A percentile compares a stretch with the other conserved stretches of the same genome.
These are phyloP conservation scores for Zonitis immaculata DNA, from an alignment of 2,888 invertebrate genomes.

Conservation along the genomic window DNA sequence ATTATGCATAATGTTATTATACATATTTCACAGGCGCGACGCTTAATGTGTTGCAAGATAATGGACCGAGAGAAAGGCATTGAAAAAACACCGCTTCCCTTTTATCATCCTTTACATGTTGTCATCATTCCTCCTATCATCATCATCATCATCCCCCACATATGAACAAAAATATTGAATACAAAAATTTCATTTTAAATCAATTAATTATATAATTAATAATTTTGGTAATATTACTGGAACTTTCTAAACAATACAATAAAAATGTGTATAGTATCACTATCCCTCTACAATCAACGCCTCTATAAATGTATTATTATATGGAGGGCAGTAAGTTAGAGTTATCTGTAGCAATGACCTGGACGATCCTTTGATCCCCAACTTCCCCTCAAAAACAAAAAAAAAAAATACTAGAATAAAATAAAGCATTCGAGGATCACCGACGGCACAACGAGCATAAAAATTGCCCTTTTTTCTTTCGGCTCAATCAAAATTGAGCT, in stretches of 20 bases:
- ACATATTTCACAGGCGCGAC: slow-evolving; percentile 39
- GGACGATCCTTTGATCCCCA: slow-evolving; percentile 32
- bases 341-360: slow-evolving; percentile 25
- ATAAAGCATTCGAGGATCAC: slow-evolving; percentile 34
- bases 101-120: slow-evolving; percentile 14
- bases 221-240: too few species aligned
- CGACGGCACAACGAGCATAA: slow-evolving; percentile 40
- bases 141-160: slow-evolving; percentile 3
- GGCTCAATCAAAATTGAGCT: slow-evolving; percentile 40
- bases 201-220: too few species aligned
- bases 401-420: slow-evolving; percentile 32
- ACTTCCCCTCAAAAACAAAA: too few species aligned
- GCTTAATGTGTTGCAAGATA: slow-evolving; percentile 22
- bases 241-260: too few species aligned
- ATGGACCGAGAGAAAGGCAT: slow-evolving; percentile 20
- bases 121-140: slow-evolving; percentile 3
- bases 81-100: slow-evolving; percentile 21
- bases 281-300: neutral
- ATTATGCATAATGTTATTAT: slow-evolving; percentile 44
- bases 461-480: slow-evolving; percentile 43
- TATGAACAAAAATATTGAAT: neutral
- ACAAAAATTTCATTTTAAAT: too few species aligned
- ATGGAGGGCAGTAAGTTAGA: slow-evolving; percentile 14
- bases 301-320: too few species aligned
- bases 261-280: neutral